Evolutionary conservation across 2,888 invertebrate species (phyloP).

Genomic region (Lasioglossum leucozonium): DNA sequence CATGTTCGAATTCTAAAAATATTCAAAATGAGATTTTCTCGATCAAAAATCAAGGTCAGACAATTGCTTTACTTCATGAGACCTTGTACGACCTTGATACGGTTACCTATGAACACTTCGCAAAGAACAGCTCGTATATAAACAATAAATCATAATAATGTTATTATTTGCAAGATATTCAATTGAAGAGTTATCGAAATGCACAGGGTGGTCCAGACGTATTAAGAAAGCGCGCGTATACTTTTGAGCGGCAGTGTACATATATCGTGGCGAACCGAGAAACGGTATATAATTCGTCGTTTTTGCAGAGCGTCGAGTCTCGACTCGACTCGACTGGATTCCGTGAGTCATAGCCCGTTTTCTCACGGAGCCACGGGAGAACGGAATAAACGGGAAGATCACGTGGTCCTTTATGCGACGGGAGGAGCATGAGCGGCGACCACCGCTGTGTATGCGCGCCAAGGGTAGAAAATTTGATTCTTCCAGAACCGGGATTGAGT

Average conservation of each 20-base stretch:
- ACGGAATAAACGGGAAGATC: slow-evolving; percentile 45
- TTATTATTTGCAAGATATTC: too few relatives aligned
- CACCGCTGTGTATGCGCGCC: slow-evolving; percentile 19
- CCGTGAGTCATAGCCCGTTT: slow-evolving; percentile 41
- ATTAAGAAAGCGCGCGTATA: background rate
- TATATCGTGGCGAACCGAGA: slow-evolving; percentile 11
- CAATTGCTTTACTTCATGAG: background rate
- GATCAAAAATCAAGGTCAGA: background rate
- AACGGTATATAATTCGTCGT: slow-evolving; percentile 24
- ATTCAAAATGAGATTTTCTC: background rate
- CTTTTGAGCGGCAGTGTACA: background rate
- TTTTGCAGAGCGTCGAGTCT: slow-evolving; percentile 27
- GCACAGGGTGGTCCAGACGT: background rate
- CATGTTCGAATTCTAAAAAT: background rate
- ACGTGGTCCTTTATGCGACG: slow-evolving; percentile 41
- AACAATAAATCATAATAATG: too few relatives aligned
- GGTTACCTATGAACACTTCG: background rate
- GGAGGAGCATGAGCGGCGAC: slow-evolving; percentile 21
- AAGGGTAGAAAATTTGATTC: slow-evolving; percentile 55
- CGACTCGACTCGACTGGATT: slow-evolving; percentile 4
- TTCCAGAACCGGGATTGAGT: slow-evolving; percentile 36
- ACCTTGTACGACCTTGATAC: background rate
- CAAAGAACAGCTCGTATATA: too few relatives aligned
- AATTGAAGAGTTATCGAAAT: background rate
- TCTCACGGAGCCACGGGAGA: slow-evolving; percentile 42